phyloP scores from a whole-genome alignment of 1,140 invertebrate species.

The Drosophila kepulauana region DNA sequence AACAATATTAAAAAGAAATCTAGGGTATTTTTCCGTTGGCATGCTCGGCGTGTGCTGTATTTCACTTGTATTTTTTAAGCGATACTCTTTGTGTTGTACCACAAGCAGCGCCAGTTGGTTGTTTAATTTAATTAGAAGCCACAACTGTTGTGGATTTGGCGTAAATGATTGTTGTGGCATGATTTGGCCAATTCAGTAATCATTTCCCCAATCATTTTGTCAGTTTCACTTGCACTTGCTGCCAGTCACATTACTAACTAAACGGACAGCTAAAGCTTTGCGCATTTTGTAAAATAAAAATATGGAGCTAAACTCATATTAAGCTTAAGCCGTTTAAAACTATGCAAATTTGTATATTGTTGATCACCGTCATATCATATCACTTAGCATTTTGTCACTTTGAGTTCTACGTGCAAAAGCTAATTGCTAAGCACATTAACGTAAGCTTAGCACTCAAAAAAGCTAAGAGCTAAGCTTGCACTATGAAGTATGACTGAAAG shows the following conservation, averaged over 20 bases:
- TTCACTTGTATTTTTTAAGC: conserved; percentile 7
- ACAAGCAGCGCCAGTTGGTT: conserved; percentile 36
- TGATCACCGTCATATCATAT: background rate
- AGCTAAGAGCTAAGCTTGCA: background rate
- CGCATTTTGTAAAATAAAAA: background rate
- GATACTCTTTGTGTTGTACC: conserved; percentile 21
- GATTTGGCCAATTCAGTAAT: conserved; percentile 61
- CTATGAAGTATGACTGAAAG: conserved; percentile 6
- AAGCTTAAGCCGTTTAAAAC: background rate
- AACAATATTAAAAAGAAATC: background rate
- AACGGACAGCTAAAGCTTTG: background rate
- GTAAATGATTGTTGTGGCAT: conserved; percentile 72
- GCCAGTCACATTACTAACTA: conserved; percentile 5
- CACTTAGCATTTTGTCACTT: background rate
- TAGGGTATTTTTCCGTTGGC: background rate
- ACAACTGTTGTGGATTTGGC: conserved; percentile 62
- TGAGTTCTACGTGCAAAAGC: background rate
- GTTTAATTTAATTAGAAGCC: conserved; percentile 75
- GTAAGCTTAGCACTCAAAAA: too few relatives aligned
- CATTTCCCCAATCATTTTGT: conserved; percentile 37
- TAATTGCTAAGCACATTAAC: background rate
- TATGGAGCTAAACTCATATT: background rate
- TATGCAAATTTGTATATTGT: background rate
- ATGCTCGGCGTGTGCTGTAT: background rate
- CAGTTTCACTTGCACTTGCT: conserved; percentile 48